These are phyloP conservation scores for Triplophysa tibetana DNA, from an alignment of 2,113 vertebrate species.

Conservation along the genomic window DNA sequence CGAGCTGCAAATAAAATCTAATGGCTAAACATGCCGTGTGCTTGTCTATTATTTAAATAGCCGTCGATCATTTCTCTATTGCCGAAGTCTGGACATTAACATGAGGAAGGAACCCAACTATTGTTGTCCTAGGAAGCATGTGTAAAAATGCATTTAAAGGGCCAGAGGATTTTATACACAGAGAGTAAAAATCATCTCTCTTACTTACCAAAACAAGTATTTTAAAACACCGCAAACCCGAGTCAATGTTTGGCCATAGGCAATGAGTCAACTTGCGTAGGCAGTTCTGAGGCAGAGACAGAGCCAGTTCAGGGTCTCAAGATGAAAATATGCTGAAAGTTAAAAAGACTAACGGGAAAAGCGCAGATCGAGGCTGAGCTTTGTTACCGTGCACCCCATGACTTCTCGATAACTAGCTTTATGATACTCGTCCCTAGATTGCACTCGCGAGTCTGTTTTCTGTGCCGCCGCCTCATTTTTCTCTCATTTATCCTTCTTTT, in stretches of 20 bases:
- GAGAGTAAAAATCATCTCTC: slow-evolving; percentile 10
- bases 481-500: slow-evolving; percentile 46
- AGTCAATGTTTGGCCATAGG: slow-evolving; percentile 37
- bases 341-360: not conserved
- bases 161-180: slow-evolving; percentile 18
- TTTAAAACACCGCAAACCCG: not conserved
- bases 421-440: slow-evolving; percentile 33
- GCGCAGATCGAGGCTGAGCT: slow-evolving; percentile 18
- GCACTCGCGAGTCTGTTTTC: slow-evolving; percentile 24
- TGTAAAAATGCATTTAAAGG: slow-evolving; percentile 25
- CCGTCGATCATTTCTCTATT: slow-evolving; percentile 16
- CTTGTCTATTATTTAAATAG: slow-evolving; percentile 43
- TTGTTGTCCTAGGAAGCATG: not conserved
- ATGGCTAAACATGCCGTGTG: slow-evolving; percentile 37
- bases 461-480: slow-evolving; percentile 27
- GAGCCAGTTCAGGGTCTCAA: slow-evolving; percentile 35
- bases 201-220: slow-evolving; percentile 29
- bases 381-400: slow-evolving; percentile 12
- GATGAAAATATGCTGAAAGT: slow-evolving; percentile 22
- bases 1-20: slow-evolving; percentile 49
- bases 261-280: slow-evolving; percentile 34
- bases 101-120: not conserved
- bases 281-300: slow-evolving; percentile 33
- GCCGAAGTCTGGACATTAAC: slow-evolving; percentile 15
- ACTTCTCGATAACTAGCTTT: not conserved